Evolutionary conservation across 2,888 invertebrate species (phyloP), one percentile per base, ranked within the genome.

Genomic region (Scaeva pyrastri): DNA sequence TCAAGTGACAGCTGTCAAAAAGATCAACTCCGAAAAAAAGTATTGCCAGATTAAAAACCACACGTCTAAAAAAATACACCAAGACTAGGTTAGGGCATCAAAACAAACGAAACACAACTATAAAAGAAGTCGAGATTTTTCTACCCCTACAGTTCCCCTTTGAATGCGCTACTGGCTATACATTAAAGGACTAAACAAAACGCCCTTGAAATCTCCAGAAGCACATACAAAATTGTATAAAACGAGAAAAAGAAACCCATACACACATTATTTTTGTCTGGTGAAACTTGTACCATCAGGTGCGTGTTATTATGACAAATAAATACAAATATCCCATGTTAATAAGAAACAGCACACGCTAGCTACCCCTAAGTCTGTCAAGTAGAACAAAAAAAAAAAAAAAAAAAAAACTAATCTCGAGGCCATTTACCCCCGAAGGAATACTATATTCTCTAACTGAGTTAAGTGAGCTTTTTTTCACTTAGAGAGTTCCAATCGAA

Each of bases 281-380:
- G 31, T 56, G 36, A 16, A 7, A 56, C 31, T 56, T 56, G 36
- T 23, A 56, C 56, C 56, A 31, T 56, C 56, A 56, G 56, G 36
- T 56, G 31, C 56, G 56, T 56, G 56, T 56, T n/a, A 31, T 31
- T 31, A 56, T 10, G 36, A 56, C 36, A 52, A 23, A 52, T 26
- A 52, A 23, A 52, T 14, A 23, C 0, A 50, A 50, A 50, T 23
- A 52, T 11, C 43, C 21, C 12, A 8, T 12, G 23, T 52, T 52
- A 52, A 26, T 52, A 52, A 5, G 1, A 23, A 52, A 23, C 50
- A 52, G 23, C 52, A 52, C 52, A 52, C 52, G 5, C 5, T 23
- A 48, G 6, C 5, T 1, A 5, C 14, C 31, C 31, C 31, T 31
- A 31, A 31, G 31, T 31, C 31, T 31, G 8, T 8, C 31, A 8